Evolutionary conservation across 23 tunicate genomes (phyloP), one percentile per base, ranked within the genome.

Genomic region (Halocynthia aurantium): DNA sequence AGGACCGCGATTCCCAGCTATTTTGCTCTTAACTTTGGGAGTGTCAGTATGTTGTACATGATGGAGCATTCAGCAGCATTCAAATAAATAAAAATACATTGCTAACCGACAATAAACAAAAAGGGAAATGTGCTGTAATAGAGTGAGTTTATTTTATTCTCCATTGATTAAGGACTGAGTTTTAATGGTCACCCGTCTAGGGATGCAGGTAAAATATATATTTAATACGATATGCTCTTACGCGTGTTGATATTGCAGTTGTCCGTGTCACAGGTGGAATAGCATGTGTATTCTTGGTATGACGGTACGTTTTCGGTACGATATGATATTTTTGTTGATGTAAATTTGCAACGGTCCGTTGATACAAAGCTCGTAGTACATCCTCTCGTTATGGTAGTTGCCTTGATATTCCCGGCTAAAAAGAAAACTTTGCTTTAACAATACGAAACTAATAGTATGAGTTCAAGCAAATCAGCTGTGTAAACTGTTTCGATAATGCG

Each of bases 211-310:
- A 58, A 58, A 58, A 58, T 58, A 50, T 73, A 49, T 7, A 73
- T 55, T 7, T 55, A 52, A 8, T 52, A 51, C 15, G 54, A 8
- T 15, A 21, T 8, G 51, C 7, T 9, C n/a, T 75, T 84, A 84
- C 87, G 78, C 53, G 9, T 68, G 56, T 77, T 69, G 0, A 76
- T 84, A 69, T 84, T 84, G 82, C 87, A 84, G 64, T 57, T 51
- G 49, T 84, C 73, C 7, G 76, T 50, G 20, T 73, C 61, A 68
- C 87, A 84, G 55, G 87, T 84, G n/a, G 82, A 76, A 31, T 53
- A 58, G 76, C 87, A 84, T 7, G 87, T 84, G 52, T 76, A 69
- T 50, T 84, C 87, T 7, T 61, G 55, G 54, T 76, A 62, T 50
- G 49, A 9, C 17, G 76, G 58, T 9, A 22, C 9, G 8, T 19